phyloP scores from a whole-genome alignment of 2,113 vertebrate species.

The Neoarius graeffei region DNA sequence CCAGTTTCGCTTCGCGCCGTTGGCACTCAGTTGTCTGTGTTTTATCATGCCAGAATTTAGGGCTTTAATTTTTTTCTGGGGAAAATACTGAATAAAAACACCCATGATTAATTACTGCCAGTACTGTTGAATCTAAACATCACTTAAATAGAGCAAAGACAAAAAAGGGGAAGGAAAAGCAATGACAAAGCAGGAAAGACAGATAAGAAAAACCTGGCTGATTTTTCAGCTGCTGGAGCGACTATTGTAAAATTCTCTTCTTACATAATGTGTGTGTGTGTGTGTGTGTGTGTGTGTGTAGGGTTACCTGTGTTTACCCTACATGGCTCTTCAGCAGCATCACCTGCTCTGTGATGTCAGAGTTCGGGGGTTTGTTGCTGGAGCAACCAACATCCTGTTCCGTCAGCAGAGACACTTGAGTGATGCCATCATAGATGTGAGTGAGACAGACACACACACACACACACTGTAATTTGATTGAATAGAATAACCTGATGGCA shows the following conservation, averaged over 20 bases:
- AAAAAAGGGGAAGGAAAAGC: not conserved
- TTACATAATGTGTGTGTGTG: not conserved
- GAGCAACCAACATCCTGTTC: slow-evolving; percentile 97
- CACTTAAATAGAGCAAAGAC: not conserved
- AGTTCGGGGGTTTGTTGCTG: slow-evolving; percentile 90
- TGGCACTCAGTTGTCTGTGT: too few relatives aligned
- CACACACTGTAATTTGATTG: not conserved
- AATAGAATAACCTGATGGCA: too few relatives aligned
- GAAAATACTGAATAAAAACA: too few relatives aligned
- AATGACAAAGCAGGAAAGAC: not conserved
- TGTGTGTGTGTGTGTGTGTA: slow-evolving; percentile 58
- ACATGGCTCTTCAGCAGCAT: slow-evolving; percentile 98
- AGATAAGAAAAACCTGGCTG: not conserved
- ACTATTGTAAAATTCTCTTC: not conserved
- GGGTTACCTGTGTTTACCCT: slow-evolving; percentile 96
- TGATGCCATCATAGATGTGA: slow-evolving; percentile 89
- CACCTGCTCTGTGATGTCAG: slow-evolving; percentile 93
- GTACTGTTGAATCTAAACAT: too few relatives aligned
- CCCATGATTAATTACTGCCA: not conserved
- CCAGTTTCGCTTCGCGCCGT: too few relatives aligned
- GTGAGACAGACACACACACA: slow-evolving; percentile 43
- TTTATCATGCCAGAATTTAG: too few relatives aligned
- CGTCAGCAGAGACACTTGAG: slow-evolving; percentile 95
- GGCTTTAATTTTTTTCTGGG: too few relatives aligned
- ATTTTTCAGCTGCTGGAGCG: not conserved